Base-by-base conservation (phyloP, 1,140 invertebrate genomes). In the Pseudachorutes palmiensis region DNA sequence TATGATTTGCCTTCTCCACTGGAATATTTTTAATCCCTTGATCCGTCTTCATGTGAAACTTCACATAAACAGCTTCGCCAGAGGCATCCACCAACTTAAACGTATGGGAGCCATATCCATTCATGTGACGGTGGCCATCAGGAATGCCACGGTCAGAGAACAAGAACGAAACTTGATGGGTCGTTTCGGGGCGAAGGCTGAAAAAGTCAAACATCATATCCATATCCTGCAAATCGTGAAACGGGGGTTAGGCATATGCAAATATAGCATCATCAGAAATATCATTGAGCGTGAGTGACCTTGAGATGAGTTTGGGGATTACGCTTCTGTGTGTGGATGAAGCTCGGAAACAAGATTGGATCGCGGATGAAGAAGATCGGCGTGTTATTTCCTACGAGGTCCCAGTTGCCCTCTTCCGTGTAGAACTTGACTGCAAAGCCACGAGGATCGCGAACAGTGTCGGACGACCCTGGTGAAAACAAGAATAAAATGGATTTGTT, bases 371-470 rank as follows among this genome's bases (percentile, higher is more conserved):
- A 87, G 77, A 87, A 89, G 73, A 88, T 84, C 1, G 88, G 88
- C 2, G 86, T 88, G 74, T 87, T 88, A 74, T 88, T 88, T 12
- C 87, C 86, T 19, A 87, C 86, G 19, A 88, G 77, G 78, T 89
- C 87, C 81, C 86, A 89, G 75, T 87, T 89, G 0, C 88, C 88
- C 59, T 88, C 86, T 74, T 88, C 86, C 0, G 87, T 87, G 76
- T 88, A 88, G 73, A 97, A 93, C 77, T 97, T 97, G 0, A 96
- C 80, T 45, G 94, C 92, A 80, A 97, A 97, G 69, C 94, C 94
- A 74, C 94, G 83, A 2, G 91, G 91, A 82, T 97, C 94, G 73
- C 94, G 85, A 0, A 84, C 90, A 22, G 90, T 92, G 76, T 92
- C 90, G 33, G 91, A 87, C 2, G 91, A 94, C 1, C 94, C 51